These are phyloP conservation scores for Athripsodes cinereus DNA, from an alignment of 2,888 invertebrate species.

Conservation along the genomic window DNA sequence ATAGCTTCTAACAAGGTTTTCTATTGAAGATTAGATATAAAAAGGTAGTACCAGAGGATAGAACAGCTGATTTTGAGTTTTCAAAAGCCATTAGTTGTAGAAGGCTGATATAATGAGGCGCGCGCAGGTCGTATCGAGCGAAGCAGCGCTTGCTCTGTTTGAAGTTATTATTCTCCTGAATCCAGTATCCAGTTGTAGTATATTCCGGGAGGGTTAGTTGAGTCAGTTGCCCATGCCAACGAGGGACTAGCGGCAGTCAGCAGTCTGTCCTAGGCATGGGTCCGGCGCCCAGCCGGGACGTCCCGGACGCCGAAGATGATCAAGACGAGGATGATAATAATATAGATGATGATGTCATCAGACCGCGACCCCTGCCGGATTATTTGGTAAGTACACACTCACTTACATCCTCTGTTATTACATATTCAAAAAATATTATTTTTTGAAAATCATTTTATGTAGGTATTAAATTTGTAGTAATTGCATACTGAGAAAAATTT, in stretches of 20 bases:
- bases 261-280: slow-evolving; percentile 24
- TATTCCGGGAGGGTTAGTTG: slow-evolving; percentile 1
- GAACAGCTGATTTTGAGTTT: not conserved
- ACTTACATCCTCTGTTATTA: too few species aligned
- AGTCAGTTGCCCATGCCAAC: not conserved
- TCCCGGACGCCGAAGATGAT: slow-evolving; percentile 34
- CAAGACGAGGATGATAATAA: slow-evolving; percentile 49
- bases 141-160: not conserved
- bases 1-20: too few species aligned
- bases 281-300: slow-evolving; percentile 24
- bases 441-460: too few species aligned
- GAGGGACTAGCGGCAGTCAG: slow-evolving; percentile 6
- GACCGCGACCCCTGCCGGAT: slow-evolving; percentile 45
- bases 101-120: slow-evolving; percentile 6
- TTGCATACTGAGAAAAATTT: too few species aligned
- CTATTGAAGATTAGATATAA: too few species aligned
- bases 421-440: too few species aligned
- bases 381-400: slow-evolving; percentile 43
- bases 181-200: not conserved
- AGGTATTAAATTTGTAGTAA: too few species aligned
- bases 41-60: too few species aligned
- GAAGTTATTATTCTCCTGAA: not conserved
- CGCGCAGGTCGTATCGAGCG: slow-evolving; percentile 14
- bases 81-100: not conserved
- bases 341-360: slow-evolving; percentile 50